Conservation (phyloP, 2,113 vertebrate species). For the Otocyon megalotis region DNA sequence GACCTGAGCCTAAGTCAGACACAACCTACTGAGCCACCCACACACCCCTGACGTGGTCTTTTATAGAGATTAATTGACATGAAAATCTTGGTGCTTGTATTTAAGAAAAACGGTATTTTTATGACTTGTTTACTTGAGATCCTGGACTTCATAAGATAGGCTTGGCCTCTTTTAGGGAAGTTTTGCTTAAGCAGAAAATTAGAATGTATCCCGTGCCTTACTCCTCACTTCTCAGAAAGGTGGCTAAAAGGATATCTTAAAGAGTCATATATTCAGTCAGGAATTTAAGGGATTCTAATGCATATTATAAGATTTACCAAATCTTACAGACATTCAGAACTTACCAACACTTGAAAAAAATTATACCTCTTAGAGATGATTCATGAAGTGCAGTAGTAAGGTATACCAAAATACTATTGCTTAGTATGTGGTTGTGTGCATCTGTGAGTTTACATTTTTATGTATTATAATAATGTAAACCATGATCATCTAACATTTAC, state of each 20-base stretch:
- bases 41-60: not conserved
- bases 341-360: not conserved
- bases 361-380: not conserved
- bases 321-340: not conserved
- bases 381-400: not conserved
- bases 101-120: not conserved
- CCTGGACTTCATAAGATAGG: not conserved
- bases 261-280: not conserved
- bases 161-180: not conserved
- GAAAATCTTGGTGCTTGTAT: not conserved
- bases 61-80: not conserved
- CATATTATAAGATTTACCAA: not conserved
- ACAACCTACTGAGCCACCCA: not conserved
- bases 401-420: not conserved
- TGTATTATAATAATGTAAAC: not conserved
- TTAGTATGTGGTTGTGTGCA: not conserved
- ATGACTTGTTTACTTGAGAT: not conserved
- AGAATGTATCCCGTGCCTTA: not conserved
- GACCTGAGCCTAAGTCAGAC: not conserved
- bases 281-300: not conserved
- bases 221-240: not conserved
- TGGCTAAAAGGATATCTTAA: not conserved
- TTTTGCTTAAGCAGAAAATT: not conserved
- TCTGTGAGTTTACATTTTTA: not conserved
- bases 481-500: not conserved